Evolutionary conservation across 2,888 invertebrate genomes (phyloP).

Genomic region (Dicyrtoma fusca): DNA sequence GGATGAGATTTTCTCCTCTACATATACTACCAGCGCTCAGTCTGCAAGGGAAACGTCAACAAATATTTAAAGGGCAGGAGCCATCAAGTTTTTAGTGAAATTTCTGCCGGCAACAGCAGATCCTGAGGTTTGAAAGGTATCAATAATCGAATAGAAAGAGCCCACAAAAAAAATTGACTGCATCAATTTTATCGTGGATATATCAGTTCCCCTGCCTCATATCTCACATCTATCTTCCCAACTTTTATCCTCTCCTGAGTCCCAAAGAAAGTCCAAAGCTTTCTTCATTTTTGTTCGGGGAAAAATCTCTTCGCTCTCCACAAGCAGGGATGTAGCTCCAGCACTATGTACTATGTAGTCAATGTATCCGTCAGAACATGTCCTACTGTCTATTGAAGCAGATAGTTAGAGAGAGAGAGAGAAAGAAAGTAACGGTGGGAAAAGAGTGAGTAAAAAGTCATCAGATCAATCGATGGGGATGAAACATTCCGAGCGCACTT

Average conservation of each 20-base stretch:
- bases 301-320: neutral
- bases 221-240: constrained; percentile 6
- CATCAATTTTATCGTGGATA: neutral
- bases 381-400: no score
- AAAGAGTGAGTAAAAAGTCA: constrained; percentile 21
- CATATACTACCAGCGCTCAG: no score
- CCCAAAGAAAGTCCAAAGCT: neutral
- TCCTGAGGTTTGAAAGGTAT: neutral
- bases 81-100: no score
- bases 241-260: neutral
- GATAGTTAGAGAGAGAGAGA: constrained; percentile 5
- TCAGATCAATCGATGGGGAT: constrained; percentile 33
- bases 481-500: constrained; percentile 28
- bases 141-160: constrained; percentile 1
- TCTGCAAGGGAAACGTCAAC: no score
- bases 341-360: neutral
- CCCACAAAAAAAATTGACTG: constrained; percentile 1
- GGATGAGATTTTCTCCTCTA: no score
- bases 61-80: no score
- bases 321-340: no score
- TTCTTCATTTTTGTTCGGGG: neutral
- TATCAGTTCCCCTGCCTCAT: neutral
- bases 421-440: neutral
- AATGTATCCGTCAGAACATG: no score
- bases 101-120: no score